Conservation (phyloP, 2,797 vertebrate genomes). For the Iguana delicatissima region DNA sequence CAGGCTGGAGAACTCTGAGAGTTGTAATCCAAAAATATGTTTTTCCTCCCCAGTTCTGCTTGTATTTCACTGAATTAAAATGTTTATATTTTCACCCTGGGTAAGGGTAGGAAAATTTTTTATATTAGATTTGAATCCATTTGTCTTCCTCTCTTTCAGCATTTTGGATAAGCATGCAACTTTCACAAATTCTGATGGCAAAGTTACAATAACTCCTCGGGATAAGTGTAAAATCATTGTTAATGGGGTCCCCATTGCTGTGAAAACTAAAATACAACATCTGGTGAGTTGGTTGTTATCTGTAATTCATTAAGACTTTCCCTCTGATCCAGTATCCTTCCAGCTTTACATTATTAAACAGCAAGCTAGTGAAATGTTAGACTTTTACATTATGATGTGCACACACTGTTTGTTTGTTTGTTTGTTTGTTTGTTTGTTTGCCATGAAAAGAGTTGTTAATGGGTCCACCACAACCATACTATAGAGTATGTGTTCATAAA, state of each 20-base stretch:
- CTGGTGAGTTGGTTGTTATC: slow-evolving; percentile 79
- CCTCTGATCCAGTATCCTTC: neutral
- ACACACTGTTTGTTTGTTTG: neutral
- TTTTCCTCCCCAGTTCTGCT: no score
- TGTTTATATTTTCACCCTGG: neutral
- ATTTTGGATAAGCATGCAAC: slow-evolving; percentile 88
- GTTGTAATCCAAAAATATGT: no score
- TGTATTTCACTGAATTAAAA: neutral
- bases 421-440: no score
- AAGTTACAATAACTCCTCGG: slow-evolving; percentile 80
- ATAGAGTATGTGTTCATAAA: neutral
- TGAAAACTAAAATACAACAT: slow-evolving; percentile 85
- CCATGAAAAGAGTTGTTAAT: neutral
- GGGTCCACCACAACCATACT: neutral
- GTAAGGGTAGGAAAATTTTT: neutral
- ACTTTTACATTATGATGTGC: neutral
- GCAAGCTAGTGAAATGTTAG: neutral
- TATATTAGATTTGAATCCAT: neutral
- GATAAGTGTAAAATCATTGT: slow-evolving; percentile 84
- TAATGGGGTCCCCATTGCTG: slow-evolving; percentile 82
- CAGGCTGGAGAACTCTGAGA: no score
- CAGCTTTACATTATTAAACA: neutral
- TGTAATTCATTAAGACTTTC: neutral
- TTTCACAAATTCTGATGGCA: slow-evolving; percentile 83
- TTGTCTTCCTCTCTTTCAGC: slow-evolving; percentile 71